A percentile compares a stretch with the other conserved stretches of the same genome.
phyloP scores from a whole-genome alignment of 1,140 invertebrate species.

The Varroa destructor region DNA sequence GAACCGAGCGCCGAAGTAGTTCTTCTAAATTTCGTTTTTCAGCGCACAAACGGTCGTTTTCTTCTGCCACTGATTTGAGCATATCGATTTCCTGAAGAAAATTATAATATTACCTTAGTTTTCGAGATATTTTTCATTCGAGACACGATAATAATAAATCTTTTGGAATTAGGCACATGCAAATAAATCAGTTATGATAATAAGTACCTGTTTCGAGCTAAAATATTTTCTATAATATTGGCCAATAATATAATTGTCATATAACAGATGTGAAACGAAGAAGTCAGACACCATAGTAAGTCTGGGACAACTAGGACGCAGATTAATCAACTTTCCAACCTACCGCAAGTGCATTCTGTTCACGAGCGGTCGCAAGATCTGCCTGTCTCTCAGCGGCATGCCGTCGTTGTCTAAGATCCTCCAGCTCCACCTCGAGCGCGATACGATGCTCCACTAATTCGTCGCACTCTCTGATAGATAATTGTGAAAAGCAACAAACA shows the following conservation, averaged over 20 bases:
- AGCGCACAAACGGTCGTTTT: background rate
- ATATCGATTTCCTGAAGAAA: background rate
- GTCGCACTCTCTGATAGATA: background rate
- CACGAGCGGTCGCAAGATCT: background rate
- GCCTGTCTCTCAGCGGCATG: background rate
- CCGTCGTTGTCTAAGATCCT: background rate
- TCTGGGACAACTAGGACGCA: too few species aligned
- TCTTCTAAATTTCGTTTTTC: conserved; percentile 8
- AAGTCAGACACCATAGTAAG: too few species aligned
- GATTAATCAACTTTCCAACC: background rate
- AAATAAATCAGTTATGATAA: too few species aligned
- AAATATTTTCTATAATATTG: background rate
- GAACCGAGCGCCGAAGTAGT: background rate
- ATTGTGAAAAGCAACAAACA: too few species aligned
- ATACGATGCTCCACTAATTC: background rate
- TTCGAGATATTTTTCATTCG: background rate
- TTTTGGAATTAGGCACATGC: background rate
- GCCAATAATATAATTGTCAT: background rate
- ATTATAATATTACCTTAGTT: background rate
- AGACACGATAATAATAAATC: background rate
- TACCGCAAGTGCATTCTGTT: conserved; percentile 9
- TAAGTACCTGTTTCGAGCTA: background rate
- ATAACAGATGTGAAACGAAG: too few species aligned
- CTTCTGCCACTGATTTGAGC: background rate
- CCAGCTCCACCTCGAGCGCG: background rate